Conservation (phyloP, 2,797 vertebrate species). For the Buceros bicornis region DNA sequence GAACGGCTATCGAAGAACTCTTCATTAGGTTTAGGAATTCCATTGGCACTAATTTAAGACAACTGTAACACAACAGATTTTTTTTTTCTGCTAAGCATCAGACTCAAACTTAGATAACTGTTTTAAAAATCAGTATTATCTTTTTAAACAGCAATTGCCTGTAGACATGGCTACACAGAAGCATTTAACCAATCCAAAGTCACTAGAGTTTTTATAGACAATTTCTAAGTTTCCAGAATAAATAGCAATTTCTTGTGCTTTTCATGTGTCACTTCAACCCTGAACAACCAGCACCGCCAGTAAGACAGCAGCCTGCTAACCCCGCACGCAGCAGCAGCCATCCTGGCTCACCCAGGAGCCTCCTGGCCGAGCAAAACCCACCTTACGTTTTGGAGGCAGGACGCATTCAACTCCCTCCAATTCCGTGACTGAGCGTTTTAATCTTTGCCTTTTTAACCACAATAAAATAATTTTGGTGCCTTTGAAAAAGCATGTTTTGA, state of each 20-base stretch:
- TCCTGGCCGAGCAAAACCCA: background rate
- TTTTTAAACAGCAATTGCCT: constrained; percentile 51
- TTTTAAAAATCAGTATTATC: background rate
- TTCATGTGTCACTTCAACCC: background rate
- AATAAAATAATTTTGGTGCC: background rate
- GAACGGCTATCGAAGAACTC: background rate
- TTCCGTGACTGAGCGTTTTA: background rate
- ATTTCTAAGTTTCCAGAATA: background rate
- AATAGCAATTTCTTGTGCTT: background rate
- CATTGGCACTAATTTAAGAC: background rate
- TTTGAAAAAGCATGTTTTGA: background rate
- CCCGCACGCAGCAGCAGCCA: background rate
- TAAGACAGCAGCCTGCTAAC: background rate
- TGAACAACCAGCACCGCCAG: background rate
- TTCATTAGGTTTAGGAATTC: background rate
- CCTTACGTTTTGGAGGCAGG: background rate
- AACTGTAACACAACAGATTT: background rate
- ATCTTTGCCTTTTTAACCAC: background rate
- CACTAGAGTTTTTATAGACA: background rate
- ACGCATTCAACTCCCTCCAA: background rate
- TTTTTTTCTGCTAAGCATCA: background rate
- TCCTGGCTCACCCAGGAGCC: background rate
- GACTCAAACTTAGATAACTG: background rate
- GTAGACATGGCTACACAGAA: constrained; percentile 19
- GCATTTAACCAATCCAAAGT: background rate